phyloP scores from a whole-genome alignment of 1,140 invertebrate genomes.

The Drosophila repletoides region DNA sequence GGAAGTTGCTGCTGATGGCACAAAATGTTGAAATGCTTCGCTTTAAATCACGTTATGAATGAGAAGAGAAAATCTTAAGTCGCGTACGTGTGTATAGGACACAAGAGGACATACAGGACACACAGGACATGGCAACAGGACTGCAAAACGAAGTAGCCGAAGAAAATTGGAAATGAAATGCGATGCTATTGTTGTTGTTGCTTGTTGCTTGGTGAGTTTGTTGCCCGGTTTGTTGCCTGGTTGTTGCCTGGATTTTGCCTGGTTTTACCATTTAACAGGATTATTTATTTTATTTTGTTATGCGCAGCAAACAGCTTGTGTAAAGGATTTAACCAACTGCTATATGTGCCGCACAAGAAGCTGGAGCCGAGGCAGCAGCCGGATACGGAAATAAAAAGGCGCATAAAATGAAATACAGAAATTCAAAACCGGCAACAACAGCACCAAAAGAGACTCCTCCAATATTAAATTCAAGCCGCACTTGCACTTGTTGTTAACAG shows the following conservation, averaged over 20 bases:
- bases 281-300: slow-evolving; percentile 80
- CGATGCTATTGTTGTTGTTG: slow-evolving; percentile 32
- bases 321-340: slow-evolving; percentile 71
- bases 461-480: slow-evolving; percentile 67
- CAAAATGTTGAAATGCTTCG: slow-evolving; percentile 29
- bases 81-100: slow-evolving; percentile 60
- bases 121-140: background rate
- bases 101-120: slow-evolving; percentile 21
- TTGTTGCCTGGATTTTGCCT: slow-evolving; percentile 24
- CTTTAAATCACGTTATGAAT: slow-evolving; percentile 70
- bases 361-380: background rate
- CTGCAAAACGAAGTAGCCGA: slow-evolving; percentile 29
- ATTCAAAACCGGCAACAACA: slow-evolving; percentile 63
- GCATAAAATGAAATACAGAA: slow-evolving; percentile 63
- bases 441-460: slow-evolving; percentile 29
- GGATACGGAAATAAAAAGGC: slow-evolving; percentile 10
- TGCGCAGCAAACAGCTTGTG: slow-evolving; percentile 75
- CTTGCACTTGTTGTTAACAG: slow-evolving; percentile 64
- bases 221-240: slow-evolving; percentile 3
- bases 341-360: slow-evolving; percentile 12
- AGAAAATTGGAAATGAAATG: slow-evolving; percentile 72
- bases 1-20: slow-evolving; percentile 53
- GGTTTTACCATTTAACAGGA: slow-evolving; percentile 70
- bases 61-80: slow-evolving; percentile 70
- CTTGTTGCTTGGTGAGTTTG: slow-evolving; percentile 15